These are phyloP conservation scores for Amphiura filiformis DNA, from an alignment of 35 echinoderm and acorn worm genomes.

Conservation along the genomic window DNA sequence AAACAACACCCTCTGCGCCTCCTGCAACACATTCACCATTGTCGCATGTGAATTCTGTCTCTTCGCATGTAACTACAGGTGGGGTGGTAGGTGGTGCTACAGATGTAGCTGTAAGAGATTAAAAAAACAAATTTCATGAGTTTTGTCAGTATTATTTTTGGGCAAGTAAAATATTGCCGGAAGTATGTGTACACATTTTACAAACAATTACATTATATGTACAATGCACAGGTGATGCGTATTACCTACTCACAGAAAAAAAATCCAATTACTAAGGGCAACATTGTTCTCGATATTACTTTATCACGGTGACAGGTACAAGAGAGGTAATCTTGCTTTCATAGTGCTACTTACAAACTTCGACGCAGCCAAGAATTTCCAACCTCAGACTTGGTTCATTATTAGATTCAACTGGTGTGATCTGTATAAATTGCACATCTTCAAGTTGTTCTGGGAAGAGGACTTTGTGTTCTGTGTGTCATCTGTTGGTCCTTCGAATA, in stretches of 20 bases:
- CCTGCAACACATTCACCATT: slow-evolving; percentile 53
- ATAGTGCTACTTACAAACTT: not conserved
- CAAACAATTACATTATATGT: not conserved
- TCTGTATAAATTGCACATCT: slow-evolving; percentile 7
- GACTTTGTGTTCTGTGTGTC: slow-evolving; percentile 15
- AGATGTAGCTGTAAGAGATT: not conserved
- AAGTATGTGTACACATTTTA: not conserved
- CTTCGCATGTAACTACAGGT: slow-evolving; percentile 28
- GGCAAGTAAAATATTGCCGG: not conserved
- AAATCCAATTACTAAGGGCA: too few relatives aligned
- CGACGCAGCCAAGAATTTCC: slow-evolving; percentile 13
- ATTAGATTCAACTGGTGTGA: slow-evolving; percentile 15
- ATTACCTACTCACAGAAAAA: too few relatives aligned
- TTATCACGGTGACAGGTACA: too few relatives aligned
- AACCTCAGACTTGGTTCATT: not conserved
- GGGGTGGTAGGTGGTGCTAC: slow-evolving; percentile 19
- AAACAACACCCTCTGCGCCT: slow-evolving; percentile 37
- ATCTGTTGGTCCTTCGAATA: slow-evolving; percentile 43
- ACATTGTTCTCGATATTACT: too few relatives aligned
- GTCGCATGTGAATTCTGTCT: slow-evolving; percentile 55
- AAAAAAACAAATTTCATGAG: not conserved
- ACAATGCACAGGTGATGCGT: not conserved
- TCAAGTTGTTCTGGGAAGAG: slow-evolving; percentile 1
- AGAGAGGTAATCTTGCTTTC: too few relatives aligned
- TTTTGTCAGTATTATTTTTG: not conserved